A percentile compares a stretch with the other conserved stretches of the same genome.
phyloP scores from a whole-genome alignment of 1,140 invertebrate genomes.

The Temnothorax longispinosus region DNA sequence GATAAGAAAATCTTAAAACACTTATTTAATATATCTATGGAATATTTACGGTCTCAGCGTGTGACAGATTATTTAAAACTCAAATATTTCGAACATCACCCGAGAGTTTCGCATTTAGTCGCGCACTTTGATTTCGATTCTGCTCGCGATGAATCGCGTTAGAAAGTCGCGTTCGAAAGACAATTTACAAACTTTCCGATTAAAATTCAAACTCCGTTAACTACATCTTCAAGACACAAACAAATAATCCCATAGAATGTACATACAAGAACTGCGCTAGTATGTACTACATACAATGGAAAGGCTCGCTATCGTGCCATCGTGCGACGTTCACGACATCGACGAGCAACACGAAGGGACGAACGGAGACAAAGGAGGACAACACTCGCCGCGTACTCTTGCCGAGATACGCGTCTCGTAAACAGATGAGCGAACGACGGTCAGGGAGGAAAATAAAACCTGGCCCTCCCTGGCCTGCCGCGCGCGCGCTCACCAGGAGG shows the following conservation, averaged over 20 bases:
- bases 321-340: background rate
- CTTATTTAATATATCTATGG: background rate
- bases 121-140: background rate
- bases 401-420: background rate
- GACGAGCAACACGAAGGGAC: background rate
- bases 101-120: background rate
- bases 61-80: background rate
- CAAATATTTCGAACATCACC: background rate
- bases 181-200: background rate
- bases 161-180: background rate
- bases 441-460: background rate
- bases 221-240: background rate
- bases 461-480: background rate
- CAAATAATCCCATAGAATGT: background rate
- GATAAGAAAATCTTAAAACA: no score
- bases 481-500: no score
- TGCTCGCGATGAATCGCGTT: background rate
- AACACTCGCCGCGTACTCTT: constrained; percentile 14
- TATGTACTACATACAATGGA: background rate
- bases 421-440: background rate
- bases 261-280: background rate
- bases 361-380: constrained; percentile 21
- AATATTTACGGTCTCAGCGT: background rate
- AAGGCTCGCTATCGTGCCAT: background rate
- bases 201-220: background rate